phyloP scores from a whole-genome alignment of 2,113 vertebrate genomes.

The rat (Rattus norvegicus) region DNA sequence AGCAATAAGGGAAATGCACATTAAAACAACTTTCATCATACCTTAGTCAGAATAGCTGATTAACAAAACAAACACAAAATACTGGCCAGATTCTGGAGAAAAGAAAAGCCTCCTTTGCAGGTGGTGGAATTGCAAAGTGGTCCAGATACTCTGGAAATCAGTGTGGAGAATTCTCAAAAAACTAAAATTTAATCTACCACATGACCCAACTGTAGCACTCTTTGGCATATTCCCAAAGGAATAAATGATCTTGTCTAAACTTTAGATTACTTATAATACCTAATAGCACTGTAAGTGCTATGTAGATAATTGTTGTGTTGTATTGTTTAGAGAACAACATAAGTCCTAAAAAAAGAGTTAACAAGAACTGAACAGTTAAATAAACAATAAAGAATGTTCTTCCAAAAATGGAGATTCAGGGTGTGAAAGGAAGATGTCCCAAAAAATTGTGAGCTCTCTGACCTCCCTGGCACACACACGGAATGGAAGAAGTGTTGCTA shows the following conservation, averaged over 20 bases:
- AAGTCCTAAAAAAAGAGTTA: neutral
- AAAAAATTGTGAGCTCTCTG: neutral
- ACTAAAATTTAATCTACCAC: neutral
- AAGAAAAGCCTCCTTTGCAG: neutral
- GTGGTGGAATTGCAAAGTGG: neutral
- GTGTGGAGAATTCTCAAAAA: neutral
- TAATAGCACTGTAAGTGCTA: neutral
- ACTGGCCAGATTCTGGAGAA: neutral
- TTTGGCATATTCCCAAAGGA: neutral
- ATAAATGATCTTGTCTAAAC: neutral
- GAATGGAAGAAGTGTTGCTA: constrained; percentile 94
- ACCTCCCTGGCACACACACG: constrained; percentile 80
- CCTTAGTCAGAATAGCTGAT: neutral
- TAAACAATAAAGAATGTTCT: neutral
- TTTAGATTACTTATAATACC: neutral
- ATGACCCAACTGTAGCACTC: neutral
- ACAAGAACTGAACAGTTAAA: neutral
- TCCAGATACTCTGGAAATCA: neutral
- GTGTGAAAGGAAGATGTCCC: neutral
- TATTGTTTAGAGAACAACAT: neutral
- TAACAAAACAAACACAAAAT: neutral
- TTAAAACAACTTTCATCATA: neutral
- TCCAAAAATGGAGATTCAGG: constrained; percentile 36
- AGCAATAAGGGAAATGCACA: neutral
- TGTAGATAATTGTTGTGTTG: neutral